Percentiles rank a stretch among this genome's conserved stretches.
These are phyloP conservation scores for Danaus chrysippus DNA, from an alignment of 2,888 invertebrate genomes.

Conservation along the genomic window DNA sequence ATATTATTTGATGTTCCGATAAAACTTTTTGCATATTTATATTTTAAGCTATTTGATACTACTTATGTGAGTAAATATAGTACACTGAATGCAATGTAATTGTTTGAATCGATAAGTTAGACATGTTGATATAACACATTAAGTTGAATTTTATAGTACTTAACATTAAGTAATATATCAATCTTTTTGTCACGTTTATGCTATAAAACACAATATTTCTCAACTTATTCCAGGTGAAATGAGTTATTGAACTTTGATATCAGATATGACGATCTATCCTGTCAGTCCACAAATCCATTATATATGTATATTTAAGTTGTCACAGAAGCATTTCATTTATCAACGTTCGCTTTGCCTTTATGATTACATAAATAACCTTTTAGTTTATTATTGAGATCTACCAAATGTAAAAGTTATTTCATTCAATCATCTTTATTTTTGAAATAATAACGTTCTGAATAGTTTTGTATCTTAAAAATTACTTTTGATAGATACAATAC, in stretches of 20 bases:
- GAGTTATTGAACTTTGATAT: slow-evolving; percentile 26
- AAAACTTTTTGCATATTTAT: too few relatives aligned
- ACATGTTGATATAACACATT: too few relatives aligned
- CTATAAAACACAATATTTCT: slow-evolving; percentile 17
- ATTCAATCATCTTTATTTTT: too few relatives aligned
- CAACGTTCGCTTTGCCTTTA: slow-evolving; percentile 6
- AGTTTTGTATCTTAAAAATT: too few relatives aligned
- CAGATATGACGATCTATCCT: slow-evolving; percentile 13
- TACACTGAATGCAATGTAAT: too few relatives aligned
- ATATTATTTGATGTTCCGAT: too few relatives aligned
- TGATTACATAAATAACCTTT: background rate
- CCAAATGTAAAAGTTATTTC: background rate
- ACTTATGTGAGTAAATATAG: too few relatives aligned
- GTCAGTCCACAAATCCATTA: slow-evolving; percentile 18
- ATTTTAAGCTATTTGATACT: too few relatives aligned
- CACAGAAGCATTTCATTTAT: slow-evolving; percentile 17
- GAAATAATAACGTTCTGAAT: too few relatives aligned
- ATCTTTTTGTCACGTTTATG: slow-evolving; percentile 4
- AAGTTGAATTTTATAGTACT: too few relatives aligned
- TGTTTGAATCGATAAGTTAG: too few relatives aligned
- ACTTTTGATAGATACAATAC: too few relatives aligned
- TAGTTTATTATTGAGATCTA: background rate
- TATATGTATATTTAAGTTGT: slow-evolving; percentile 15
- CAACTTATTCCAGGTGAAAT: slow-evolving; percentile 25
- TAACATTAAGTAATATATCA: background rate